Evolutionary conservation across 2,888 invertebrate genomes (phyloP).

Genomic region (Caradrina kadenii): DNA sequence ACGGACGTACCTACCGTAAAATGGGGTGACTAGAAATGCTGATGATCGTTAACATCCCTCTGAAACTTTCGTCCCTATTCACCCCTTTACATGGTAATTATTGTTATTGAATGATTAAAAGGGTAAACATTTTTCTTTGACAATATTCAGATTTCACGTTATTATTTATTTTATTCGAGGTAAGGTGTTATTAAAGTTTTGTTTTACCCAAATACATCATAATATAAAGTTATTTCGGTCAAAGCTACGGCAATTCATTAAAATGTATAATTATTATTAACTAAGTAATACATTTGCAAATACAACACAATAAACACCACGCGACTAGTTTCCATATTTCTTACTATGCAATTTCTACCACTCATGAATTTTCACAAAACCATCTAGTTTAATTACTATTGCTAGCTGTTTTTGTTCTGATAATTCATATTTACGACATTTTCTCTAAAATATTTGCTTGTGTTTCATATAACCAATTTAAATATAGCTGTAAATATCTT

Average conservation of each 20-base stretch:
- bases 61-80: no score
- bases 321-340: constrained; percentile 34
- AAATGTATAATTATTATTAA: constrained; percentile 35
- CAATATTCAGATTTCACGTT: constrained; percentile 28
- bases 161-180: constrained; percentile 20
- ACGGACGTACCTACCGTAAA: constrained; percentile 5
- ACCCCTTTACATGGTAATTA: neutral
- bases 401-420: constrained; percentile 22
- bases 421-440: constrained; percentile 13
- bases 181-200: constrained; percentile 43
- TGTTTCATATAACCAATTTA: constrained; percentile 28
- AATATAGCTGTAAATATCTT: constrained; percentile 25
- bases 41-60: no score
- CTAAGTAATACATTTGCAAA: constrained; percentile 32
- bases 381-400: constrained; percentile 33
- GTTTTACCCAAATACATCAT: constrained; percentile 37
- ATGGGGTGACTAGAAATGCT: no score
- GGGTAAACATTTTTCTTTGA: constrained; percentile 4
- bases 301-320: constrained; percentile 28
- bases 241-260: constrained; percentile 17
- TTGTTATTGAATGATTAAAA: constrained; percentile 8
- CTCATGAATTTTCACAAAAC: constrained; percentile 28
- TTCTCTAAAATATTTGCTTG: constrained; percentile 13
- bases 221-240: constrained; percentile 16
- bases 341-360: constrained; percentile 23